Evolutionary conservation across 2,113 vertebrate species (phyloP).

Genomic region (Epinephelus lanceolatus): DNA sequence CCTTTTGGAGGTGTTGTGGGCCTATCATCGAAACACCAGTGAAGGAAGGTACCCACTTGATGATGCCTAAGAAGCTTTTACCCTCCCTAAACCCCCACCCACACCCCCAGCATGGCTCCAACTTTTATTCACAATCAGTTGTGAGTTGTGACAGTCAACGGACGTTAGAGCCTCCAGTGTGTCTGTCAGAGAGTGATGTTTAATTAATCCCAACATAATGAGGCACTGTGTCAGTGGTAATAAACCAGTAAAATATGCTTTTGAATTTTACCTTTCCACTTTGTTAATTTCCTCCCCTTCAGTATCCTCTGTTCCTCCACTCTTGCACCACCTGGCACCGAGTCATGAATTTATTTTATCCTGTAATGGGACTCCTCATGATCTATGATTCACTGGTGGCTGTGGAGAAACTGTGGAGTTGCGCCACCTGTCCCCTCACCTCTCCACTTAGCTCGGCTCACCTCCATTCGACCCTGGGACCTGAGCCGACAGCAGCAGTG

Average conservation of each 20-base stretch:
- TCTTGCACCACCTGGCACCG: constrained; percentile 19
- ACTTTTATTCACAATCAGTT: too few species aligned
- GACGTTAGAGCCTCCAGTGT: not conserved
- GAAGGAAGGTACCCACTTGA: too few species aligned
- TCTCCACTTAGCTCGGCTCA: constrained; percentile 28
- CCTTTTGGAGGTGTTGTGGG: too few species aligned
- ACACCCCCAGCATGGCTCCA: too few species aligned
- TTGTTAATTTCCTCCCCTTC: constrained; percentile 1
- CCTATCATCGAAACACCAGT: too few species aligned
- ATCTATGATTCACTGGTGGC: constrained; percentile 6
- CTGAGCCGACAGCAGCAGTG: constrained; percentile 20
- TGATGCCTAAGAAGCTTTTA: too few species aligned
- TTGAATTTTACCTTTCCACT: constrained; percentile 20
- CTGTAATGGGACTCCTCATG: constrained; percentile 22
- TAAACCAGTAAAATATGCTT: constrained; percentile 28
- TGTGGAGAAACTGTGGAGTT: not conserved
- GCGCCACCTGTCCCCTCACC: constrained; percentile 40
- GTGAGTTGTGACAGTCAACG: not conserved
- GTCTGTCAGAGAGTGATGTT: constrained; percentile 13
- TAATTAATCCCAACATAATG: constrained; percentile 46
- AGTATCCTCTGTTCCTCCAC: not conserved
- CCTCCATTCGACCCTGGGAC: constrained; percentile 51
- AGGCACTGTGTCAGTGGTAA: constrained; percentile 21
- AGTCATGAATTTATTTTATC: constrained; percentile 15
- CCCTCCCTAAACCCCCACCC: too few species aligned